A percentile compares a stretch with the other conserved stretches of the same genome.
Evolutionary conservation across 2,113 vertebrate species (phyloP).

Genomic region (Collichthys lucidus): DNA sequence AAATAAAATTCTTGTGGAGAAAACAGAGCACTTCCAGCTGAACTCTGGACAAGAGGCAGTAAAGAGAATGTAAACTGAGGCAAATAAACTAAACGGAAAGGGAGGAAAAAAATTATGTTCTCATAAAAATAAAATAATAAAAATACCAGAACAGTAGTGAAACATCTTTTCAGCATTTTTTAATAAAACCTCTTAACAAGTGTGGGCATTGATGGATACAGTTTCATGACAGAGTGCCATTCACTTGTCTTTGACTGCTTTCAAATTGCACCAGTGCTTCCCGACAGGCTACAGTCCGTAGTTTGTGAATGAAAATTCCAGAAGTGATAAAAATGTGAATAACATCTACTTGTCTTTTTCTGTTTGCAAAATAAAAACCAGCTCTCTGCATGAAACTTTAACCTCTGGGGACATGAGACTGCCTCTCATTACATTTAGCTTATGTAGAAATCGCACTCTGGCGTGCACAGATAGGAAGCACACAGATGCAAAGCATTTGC

Average conservation of each 20-base stretch:
- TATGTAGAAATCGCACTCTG: slow-evolving; percentile 43
- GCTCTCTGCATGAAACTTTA: slow-evolving; percentile 34
- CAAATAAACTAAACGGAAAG: slow-evolving; percentile 59
- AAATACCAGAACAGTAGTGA: slow-evolving; percentile 83
- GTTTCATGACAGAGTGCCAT: slow-evolving; percentile 72
- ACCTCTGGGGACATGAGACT: slow-evolving; percentile 30
- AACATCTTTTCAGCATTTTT: slow-evolving; percentile 79
- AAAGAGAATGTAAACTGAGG: slow-evolving; percentile 78
- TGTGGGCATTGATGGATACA: slow-evolving; percentile 61
- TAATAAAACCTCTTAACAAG: slow-evolving; percentile 73
- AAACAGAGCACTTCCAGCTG: slow-evolving; percentile 78
- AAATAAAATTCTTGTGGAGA: slow-evolving; percentile 80
- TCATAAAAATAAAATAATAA: slow-evolving; percentile 83
- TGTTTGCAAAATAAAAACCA: neutral
- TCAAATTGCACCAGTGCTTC: slow-evolving; percentile 24
- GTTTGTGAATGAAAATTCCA: slow-evolving; percentile 42
- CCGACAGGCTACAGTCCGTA: slow-evolving; percentile 22
- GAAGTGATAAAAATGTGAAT: slow-evolving; percentile 45
- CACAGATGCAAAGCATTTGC: slow-evolving; percentile 72
- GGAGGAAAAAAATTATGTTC: slow-evolving; percentile 64
- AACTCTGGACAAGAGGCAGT: slow-evolving; percentile 75
- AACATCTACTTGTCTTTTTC: slow-evolving; percentile 18
- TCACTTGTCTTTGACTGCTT: slow-evolving; percentile 33
- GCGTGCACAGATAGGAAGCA: slow-evolving; percentile 45
- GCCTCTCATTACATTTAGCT: slow-evolving; percentile 41